These are phyloP conservation scores for Apodemus sylvaticus DNA, from an alignment of 2,113 vertebrate species.

Conservation along the genomic window DNA sequence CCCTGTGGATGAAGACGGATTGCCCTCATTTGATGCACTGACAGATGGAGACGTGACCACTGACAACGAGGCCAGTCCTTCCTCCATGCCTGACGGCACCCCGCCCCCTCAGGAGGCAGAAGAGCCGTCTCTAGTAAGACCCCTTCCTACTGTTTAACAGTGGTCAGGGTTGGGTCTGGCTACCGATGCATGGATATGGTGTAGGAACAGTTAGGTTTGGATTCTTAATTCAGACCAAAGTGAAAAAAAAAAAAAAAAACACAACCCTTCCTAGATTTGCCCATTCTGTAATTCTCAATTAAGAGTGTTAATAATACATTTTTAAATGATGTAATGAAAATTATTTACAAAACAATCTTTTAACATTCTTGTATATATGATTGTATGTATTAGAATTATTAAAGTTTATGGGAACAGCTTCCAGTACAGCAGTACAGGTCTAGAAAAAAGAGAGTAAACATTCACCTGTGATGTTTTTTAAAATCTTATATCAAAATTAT, in stretches of 20 bases:
- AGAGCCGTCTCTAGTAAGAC: conserved; percentile 99
- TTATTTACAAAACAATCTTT: background rate
- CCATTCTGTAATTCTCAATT: conserved; percentile 35
- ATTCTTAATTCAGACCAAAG: conserved; percentile 81
- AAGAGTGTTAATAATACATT: background rate
- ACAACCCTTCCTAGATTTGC: background rate
- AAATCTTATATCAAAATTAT: background rate
- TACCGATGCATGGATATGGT: conserved; percentile 85
- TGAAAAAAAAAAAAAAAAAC: conserved; percentile 54
- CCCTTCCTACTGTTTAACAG: conserved; percentile 87
- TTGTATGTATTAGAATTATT: conserved; percentile 7
- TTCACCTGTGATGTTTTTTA: background rate
- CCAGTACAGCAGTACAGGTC: background rate
- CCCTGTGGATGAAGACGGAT: conserved; percentile 99
- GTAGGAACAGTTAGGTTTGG: conserved; percentile 85
- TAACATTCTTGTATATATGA: background rate
- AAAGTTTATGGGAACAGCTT: background rate
- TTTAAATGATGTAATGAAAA: background rate
- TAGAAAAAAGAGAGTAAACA: background rate
- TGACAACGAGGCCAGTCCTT: conserved; percentile 96
- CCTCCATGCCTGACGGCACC: conserved; percentile 94
- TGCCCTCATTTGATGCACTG: conserved; percentile 99
- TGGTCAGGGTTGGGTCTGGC: conserved; percentile 86
- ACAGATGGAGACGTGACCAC: conserved; percentile 99
- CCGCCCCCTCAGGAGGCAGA: conserved; percentile 96